Conservation (phyloP, 2,888 invertebrate genomes). For the Cryptocephalus primarius region DNA sequence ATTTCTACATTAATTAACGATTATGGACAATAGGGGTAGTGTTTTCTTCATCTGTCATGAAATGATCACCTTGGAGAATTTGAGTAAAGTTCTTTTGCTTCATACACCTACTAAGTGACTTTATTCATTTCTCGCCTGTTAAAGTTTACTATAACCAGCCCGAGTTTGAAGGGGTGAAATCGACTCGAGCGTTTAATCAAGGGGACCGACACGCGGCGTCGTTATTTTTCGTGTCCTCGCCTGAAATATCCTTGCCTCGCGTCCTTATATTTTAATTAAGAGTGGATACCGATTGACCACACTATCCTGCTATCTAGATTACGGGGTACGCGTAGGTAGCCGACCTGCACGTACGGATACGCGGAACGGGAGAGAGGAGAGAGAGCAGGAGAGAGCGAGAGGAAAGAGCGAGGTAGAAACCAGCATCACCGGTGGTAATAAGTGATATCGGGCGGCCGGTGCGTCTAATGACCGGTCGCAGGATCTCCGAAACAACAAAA, state of each 20-base stretch:
- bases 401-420: background rate
- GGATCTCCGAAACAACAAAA: slow-evolving; percentile 27
- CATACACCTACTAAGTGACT: too few species aligned
- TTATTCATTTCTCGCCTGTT: too few species aligned
- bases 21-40: too few species aligned
- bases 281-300: background rate
- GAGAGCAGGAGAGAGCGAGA: background rate
- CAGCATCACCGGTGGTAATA: slow-evolving; percentile 2
- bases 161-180: too few species aligned
- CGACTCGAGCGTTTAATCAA: background rate
- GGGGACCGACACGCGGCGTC: background rate
- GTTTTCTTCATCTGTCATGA: too few species aligned
- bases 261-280: slow-evolving; percentile 5
- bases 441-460: slow-evolving; percentile 15
- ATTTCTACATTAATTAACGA: too few species aligned
- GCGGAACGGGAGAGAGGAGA: too few species aligned
- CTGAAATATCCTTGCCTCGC: too few species aligned
- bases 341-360: background rate
- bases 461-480: slow-evolving; percentile 27
- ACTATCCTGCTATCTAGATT: slow-evolving; percentile 5
- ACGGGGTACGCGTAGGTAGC: background rate
- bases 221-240: too few species aligned
- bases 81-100: too few species aligned
- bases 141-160: too few species aligned
- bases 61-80: too few species aligned